Conservation (phyloP, 2,113 vertebrate genomes). For the Australoheros scitulus region DNA sequence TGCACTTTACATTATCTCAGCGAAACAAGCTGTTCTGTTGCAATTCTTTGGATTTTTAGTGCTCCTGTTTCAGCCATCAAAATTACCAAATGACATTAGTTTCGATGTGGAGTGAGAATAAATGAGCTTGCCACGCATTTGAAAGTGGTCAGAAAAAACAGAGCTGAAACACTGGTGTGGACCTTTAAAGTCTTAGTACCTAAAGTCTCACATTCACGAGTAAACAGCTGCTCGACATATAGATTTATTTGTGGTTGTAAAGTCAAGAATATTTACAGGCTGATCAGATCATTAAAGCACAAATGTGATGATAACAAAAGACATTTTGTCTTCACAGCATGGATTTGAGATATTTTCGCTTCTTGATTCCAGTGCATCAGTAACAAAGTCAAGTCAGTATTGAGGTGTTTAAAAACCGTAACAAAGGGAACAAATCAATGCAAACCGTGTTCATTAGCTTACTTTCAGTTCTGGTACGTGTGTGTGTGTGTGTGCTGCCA, state of each 20-base stretch:
- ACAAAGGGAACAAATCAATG: background rate
- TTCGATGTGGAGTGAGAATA: background rate
- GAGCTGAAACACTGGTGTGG: background rate
- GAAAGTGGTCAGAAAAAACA: background rate
- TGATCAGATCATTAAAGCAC: conserved; percentile 19
- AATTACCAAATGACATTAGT: background rate
- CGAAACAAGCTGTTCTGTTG: background rate
- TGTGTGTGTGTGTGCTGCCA: background rate
- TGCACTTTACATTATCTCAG: background rate
- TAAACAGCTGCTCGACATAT: conserved; percentile 15
- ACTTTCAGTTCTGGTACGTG: background rate
- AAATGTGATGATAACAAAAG: background rate
- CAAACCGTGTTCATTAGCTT: background rate
- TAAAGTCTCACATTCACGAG: background rate
- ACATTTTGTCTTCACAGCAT: conserved; percentile 30
- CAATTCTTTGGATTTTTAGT: background rate
- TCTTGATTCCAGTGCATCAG: conserved; percentile 60
- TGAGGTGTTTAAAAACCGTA: background rate
- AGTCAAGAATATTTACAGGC: background rate
- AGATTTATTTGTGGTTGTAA: background rate
- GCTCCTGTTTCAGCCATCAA: background rate
- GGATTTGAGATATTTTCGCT: background rate
- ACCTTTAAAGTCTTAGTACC: background rate
- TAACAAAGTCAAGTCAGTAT: conserved; percentile 12
- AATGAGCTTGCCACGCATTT: background rate